Evolutionary conservation across 2,113 vertebrate genomes (phyloP), one percentile per base, ranked within the genome.

Genomic region (Equus quagga): DNA sequence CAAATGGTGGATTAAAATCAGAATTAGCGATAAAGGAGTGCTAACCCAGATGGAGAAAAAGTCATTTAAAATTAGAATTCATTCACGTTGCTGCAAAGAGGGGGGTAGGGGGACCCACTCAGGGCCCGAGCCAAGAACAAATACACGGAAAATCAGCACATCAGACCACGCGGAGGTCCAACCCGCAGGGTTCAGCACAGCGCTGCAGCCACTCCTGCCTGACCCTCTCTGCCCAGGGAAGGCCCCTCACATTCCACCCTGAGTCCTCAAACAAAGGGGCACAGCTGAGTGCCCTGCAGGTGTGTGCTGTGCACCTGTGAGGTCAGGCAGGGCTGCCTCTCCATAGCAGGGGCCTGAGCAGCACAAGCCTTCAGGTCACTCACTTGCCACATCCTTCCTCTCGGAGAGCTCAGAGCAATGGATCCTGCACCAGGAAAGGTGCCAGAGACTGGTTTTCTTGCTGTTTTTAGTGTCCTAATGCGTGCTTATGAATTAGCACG

Each of bases 1-100:
- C 97, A 98, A 72, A 94, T 14, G 76, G 79, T 96, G 97, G 73
- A 54, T 72, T 91, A 94, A 98, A 92, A 44, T 98, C 96, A 96
- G 85, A 98, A 98, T 97, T 92, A 97, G 86, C 54, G 90, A 49
- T 93, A 49, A 90, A 96, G 92, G 90, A 92, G 36, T 41, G 33
- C 94, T 96, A 93, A 95, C 83, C 83, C 92, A 96, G 93, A 76
- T 70, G 54, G 46, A 51, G 11, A 24, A 80, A 87, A 58, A 46
- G 18, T 36, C 49, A 86, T 54, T 24, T 24, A 73, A 65, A 75
- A 49, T 67, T 46, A 23, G 23, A 49, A 36, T 51, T 60, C 81
- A 87, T 5, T 72, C 82, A 56, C 54, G 28, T 26, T 73, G 33
- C 23, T 51, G 9, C 41, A 14, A 72, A 33, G 17, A 4, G 2